Base-by-base conservation (phyloP, 1,140 invertebrate genomes). In the Nautilus pompilius region DNA sequence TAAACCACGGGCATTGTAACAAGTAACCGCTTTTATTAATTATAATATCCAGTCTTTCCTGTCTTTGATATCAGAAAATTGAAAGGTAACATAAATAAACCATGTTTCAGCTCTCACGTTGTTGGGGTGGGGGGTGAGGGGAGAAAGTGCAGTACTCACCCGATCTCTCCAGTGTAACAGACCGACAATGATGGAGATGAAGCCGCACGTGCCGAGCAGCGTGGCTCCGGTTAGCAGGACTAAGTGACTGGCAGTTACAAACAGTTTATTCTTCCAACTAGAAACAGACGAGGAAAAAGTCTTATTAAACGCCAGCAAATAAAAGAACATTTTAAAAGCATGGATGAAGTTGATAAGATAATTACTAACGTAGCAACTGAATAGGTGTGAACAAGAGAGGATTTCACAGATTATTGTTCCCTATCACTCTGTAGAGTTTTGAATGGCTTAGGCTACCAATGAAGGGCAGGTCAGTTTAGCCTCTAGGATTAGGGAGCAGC, bases 161-260 rank as follows among this genome's bases (percentile, higher is more conserved):
- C 91, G 88, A 83, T 99, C 97, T 77, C 95, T 95, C 87, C 91
- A 95, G 79, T 98, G 95, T 5, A 99, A 85, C 51, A 90, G 88
- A 20, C 88, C 85, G 60, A 99, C 94, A 69, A 98, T 91, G 6
- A 90, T 81, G 41, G 89, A 89, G 59, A 98, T 91, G 51, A 98
- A 85, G 53, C 90, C 84, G 77, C 95, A 95, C 3, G 96, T 93
- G 22, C 89, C 92, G 1, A 92, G 87, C 54, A 99, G 84, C 0
- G 95, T 93, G 54, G 90, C 88, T 0, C 94, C 93, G 76, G 94
- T 98, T 78, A 95, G 88, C 3, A 96, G 80, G 75, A 99, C 96
- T 20, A 96, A 84, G 80, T 94, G 93, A 80, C 93, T 96, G 0
- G 96, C 96, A 0, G 96, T 98, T 0, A 99, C 91, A 85, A 97